Percentiles rank a stretch among this genome's conserved stretches.
phyloP scores from a whole-genome alignment of 2,113 vertebrate genomes.

The Stegostoma tigrinum region DNA sequence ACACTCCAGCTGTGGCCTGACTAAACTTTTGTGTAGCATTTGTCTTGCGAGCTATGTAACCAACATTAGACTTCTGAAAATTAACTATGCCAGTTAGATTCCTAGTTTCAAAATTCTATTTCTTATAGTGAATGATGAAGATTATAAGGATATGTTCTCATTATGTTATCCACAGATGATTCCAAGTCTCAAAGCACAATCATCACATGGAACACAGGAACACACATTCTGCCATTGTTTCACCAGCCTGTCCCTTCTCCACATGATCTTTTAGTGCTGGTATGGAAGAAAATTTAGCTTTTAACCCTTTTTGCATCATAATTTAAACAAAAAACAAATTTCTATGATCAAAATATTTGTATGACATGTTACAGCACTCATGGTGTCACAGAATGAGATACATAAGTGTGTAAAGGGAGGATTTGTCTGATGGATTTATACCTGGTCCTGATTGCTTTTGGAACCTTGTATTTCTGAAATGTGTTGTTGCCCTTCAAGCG shows the following conservation, averaged over 20 bases:
- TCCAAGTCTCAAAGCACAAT: background rate
- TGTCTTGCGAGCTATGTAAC: background rate
- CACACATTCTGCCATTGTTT: slow-evolving; percentile 42
- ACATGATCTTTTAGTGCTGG: slow-evolving; percentile 38
- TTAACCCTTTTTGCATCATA: background rate
- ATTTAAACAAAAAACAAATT: background rate
- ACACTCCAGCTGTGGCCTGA: no score
- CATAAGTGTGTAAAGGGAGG: background rate
- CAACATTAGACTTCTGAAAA: background rate
- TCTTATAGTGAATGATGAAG: background rate
- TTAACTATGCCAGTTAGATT: background rate
- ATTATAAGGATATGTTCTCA: background rate
- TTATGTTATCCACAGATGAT: background rate
- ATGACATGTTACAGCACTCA: background rate
- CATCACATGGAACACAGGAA: slow-evolving; percentile 43
- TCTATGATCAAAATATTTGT: background rate
- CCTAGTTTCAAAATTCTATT: background rate
- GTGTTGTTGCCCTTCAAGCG: background rate
- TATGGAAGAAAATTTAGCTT: slow-evolving; percentile 38
- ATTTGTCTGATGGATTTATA: background rate
- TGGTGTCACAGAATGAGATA: background rate
- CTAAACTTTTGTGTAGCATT: background rate
- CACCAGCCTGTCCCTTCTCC: slow-evolving; percentile 43
- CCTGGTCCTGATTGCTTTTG: background rate
- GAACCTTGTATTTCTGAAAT: background rate